Conservation (phyloP, 2,113 vertebrate genomes). For the Malurus melanocephalus region DNA sequence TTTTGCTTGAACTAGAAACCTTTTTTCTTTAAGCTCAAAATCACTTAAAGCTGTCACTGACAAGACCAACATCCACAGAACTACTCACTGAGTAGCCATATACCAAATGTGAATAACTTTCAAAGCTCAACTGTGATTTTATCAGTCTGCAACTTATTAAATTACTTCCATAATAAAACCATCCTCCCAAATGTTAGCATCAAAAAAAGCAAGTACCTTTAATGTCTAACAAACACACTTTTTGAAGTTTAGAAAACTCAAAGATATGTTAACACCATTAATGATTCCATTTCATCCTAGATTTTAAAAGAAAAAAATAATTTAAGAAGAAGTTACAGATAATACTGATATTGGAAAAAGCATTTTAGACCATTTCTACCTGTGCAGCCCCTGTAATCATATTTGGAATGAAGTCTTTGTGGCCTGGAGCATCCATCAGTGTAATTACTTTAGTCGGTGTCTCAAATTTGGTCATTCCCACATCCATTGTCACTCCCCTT, state of each 20-base stretch:
- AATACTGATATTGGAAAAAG: neutral
- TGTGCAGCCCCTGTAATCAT: slow-evolving; percentile 99
- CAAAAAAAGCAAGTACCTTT: neutral
- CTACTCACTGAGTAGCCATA: neutral
- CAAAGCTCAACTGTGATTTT: neutral
- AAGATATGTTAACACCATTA: neutral
- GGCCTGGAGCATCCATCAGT: slow-evolving; percentile 96
- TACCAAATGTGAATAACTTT: neutral
- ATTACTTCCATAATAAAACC: neutral
- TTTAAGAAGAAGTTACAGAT: neutral
- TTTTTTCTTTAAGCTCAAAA: neutral
- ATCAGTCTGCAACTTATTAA: neutral
- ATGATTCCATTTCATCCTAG: neutral
- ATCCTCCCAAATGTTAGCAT: neutral
- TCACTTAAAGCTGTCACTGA: neutral
- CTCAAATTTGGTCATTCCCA: slow-evolving; percentile 98
- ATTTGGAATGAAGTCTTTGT: slow-evolving; percentile 98
- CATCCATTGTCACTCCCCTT: slow-evolving; percentile 98
- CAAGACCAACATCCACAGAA: neutral
- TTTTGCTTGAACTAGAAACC: neutral
- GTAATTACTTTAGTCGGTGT: slow-evolving; percentile 92
- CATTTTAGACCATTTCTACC: slow-evolving; percentile 72
- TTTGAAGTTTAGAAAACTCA: neutral
- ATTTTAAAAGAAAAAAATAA: neutral
- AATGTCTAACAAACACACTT: neutral